Percentiles rank a stretch among this genome's conserved stretches.
These are phyloP conservation scores for Drosophila hamatofila DNA, from an alignment of 2,888 invertebrate genomes.

Conservation along the genomic window DNA sequence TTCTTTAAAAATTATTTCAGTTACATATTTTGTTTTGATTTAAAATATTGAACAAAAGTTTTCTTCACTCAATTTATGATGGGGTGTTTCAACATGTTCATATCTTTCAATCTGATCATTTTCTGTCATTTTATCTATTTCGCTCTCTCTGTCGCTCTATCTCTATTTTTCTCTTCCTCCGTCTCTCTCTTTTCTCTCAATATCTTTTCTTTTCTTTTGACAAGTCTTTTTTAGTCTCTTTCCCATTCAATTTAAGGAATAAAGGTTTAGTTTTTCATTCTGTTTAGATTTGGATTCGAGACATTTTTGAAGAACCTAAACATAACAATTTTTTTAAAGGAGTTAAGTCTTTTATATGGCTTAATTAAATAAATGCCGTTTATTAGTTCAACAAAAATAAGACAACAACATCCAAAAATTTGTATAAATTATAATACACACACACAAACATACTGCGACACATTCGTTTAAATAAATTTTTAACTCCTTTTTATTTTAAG, in stretches of 20 bases:
- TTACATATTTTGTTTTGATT: too few species aligned
- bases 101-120: too few species aligned
- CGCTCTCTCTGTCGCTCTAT: background rate
- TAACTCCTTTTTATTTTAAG: conserved; percentile 7
- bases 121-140: background rate
- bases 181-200: background rate
- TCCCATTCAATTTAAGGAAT: background rate
- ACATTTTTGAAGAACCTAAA: background rate
- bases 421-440: conserved; percentile 1
- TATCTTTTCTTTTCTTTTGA: background rate
- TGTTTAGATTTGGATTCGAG: background rate
- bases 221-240: background rate
- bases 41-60: too few species aligned
- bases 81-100: too few species aligned
- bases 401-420: background rate
- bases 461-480: background rate
- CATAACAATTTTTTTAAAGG: background rate
- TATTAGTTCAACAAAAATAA: background rate
- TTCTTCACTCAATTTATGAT: too few species aligned
- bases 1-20: too few species aligned
- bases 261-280: background rate
- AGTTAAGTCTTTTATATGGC: background rate
- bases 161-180: background rate
- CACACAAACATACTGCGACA: background rate
- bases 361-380: background rate